Evolutionary conservation across 2,888 invertebrate genomes (phyloP), one percentile per base, ranked within the genome.

Genomic region (Oxytorus armatus): DNA sequence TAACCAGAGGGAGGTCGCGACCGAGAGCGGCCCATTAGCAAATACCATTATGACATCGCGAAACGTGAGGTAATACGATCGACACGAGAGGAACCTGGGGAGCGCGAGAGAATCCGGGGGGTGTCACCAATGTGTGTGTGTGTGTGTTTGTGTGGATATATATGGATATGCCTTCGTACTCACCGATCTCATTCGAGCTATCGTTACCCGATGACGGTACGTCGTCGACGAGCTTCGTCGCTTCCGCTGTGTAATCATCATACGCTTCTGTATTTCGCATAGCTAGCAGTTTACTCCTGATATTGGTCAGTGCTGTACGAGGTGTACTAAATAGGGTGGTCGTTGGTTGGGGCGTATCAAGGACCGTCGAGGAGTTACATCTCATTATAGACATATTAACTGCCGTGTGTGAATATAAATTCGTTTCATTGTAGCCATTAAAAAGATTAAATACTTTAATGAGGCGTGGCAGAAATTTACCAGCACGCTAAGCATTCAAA

Each of bases 201-300:
- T 88, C 86, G 86, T 87, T 86, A 88, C 85, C 86, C 88, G 86
- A 88, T 88, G 88, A 87, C 85, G 85, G 83, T 84, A 80, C 82
- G 83, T 80, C 80, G 77, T 80, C 81, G 82, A 36, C n/a, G 10
- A 75, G 70, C 72, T 36, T 76, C 83, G 80, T 85, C 85, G 83
- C 87, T 87, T 86, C 83, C 85, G 84, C 83, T 86, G 82, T 86
- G 86, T 85, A 88, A 88, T 86, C 88, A 85, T 86, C 86, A 84
- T 86, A 86, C 83, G 84, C 84, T 84, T 81, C 75, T 79, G 49
- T 47, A 61, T 70, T 66, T 42, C 59, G 57, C 63, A 72, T 47
- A 70, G 44, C 68, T 55, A 47, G 47, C 66, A 53, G 70, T 61
- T 70, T 55, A 69, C 68, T 33, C 33, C 77, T 81, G 61, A 72